Percentiles rank a stretch among this genome's conserved stretches.
Conservation (phyloP, 2,113 vertebrate genomes). For the Rousettus leschenaultii region DNA sequence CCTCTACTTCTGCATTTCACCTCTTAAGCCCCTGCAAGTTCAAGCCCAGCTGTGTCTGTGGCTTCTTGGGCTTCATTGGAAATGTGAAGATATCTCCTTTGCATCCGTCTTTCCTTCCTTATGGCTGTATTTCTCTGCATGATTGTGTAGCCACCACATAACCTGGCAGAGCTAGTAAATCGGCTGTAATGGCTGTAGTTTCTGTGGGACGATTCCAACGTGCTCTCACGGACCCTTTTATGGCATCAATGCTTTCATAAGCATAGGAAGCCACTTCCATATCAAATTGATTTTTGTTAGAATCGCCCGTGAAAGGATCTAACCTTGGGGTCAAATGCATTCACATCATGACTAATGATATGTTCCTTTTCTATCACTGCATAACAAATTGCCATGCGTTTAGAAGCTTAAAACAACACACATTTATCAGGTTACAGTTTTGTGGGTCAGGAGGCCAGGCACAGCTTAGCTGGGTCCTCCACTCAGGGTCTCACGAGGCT, state of each 20-base stretch:
- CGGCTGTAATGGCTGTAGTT: constrained; percentile 78
- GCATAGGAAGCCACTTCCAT: constrained; percentile 93
- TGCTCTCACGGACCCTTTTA: constrained; percentile 90
- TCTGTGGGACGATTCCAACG: constrained; percentile 91
- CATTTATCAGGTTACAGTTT: neutral
- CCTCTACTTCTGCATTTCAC: constrained; percentile 91
- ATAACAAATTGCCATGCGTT: neutral
- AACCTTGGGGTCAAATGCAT: constrained; percentile 88
- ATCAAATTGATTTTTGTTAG: constrained; percentile 93
- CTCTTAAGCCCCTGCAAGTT: constrained; percentile 89
- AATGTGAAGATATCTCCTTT: constrained; percentile 82
- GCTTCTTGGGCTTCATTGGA: neutral
- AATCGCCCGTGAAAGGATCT: constrained; percentile 73
- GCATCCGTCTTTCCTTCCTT: constrained; percentile 93
- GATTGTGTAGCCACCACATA: constrained; percentile 94
- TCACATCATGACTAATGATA: constrained; percentile 89
- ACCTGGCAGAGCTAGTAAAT: constrained; percentile 12
- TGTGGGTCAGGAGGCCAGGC: neutral
- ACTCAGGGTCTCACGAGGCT: neutral
- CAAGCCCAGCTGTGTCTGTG: constrained; percentile 88
- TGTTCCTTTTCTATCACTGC: neutral
- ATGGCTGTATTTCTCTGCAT: constrained; percentile 92
- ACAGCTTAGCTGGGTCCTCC: neutral
- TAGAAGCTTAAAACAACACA: neutral
- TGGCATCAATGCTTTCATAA: constrained; percentile 92